phyloP scores from a whole-genome alignment of 92 coral and sea anemone species.

The Phenganax marumi region DNA sequence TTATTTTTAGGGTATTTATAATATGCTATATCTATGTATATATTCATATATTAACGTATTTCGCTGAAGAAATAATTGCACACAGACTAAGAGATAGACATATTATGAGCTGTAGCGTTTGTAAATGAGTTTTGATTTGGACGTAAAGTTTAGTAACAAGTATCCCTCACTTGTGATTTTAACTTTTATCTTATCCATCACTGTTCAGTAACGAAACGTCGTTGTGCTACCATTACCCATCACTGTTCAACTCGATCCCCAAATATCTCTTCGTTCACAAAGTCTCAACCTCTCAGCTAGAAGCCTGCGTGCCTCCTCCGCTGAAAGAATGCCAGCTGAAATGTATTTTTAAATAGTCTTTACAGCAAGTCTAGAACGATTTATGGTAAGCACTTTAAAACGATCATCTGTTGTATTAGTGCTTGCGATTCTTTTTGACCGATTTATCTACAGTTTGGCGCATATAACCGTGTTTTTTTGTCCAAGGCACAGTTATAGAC shows the following conservation, averaged over 20 bases:
- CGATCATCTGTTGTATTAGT: no score
- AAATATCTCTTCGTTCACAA: neutral
- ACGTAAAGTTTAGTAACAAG: neutral
- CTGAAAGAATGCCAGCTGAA: no score
- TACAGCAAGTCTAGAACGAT: no score
- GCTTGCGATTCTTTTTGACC: no score
- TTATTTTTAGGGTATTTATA: conserved; percentile 10
- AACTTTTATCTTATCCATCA: neutral
- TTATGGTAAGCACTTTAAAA: no score
- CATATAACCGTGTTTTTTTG: no score
- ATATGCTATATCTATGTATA: conserved; percentile 19
- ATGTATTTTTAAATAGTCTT: no score
- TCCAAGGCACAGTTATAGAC: no score
- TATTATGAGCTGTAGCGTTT: neutral
- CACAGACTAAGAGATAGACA: neutral
- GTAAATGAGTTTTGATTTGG: neutral
- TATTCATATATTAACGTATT: conserved; percentile 9
- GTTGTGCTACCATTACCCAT: neutral
- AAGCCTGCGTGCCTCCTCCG: no score
- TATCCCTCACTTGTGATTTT: neutral
- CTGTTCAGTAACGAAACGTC: neutral
- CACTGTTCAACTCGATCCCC: conserved; percentile 7
- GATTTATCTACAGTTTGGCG: no score
- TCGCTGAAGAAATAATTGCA: neutral
- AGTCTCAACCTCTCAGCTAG: no score